A percentile compares a stretch with the other conserved stretches of the same genome.
phyloP scores from a whole-genome alignment of 2,797 vertebrate species.

The Notolepis coatsorum region DNA sequence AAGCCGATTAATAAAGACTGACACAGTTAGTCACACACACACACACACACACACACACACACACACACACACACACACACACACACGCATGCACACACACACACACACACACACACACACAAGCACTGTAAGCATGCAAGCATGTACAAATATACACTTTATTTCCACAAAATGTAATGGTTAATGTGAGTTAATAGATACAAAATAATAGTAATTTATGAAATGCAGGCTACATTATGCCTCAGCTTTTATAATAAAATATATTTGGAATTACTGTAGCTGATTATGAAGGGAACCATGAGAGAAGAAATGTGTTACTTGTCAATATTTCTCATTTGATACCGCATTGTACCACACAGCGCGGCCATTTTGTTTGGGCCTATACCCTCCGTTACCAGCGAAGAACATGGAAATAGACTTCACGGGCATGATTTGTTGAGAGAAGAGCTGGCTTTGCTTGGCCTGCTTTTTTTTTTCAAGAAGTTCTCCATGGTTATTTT shows the following conservation, averaged over 20 bases:
- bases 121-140: background rate
- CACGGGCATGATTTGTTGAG: constrained; percentile 12
- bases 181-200: constrained; percentile 54
- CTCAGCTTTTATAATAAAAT: constrained; percentile 36
- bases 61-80: constrained; percentile 3
- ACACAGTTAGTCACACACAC: constrained; percentile 43
- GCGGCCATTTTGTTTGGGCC: constrained; percentile 9
- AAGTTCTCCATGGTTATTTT: constrained; percentile 71
- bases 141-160: background rate
- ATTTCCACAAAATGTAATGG: constrained; percentile 34
- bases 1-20: constrained; percentile 66
- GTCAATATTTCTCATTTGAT: constrained; percentile 22
- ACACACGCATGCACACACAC: background rate
- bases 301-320: background rate
- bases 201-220: constrained; percentile 47
- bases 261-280: constrained; percentile 32
- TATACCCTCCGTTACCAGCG: constrained; percentile 4
- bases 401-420: constrained; percentile 26
- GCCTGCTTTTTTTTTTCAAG: constrained; percentile 60
- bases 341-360: background rate
- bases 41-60: background rate
- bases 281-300: constrained; percentile 15
- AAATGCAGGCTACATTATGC: too few species aligned
- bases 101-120: constrained; percentile 4
- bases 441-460: constrained; percentile 29